These are phyloP conservation scores for Battus philenor DNA, from an alignment of 1,140 invertebrate genomes.

Conservation along the genomic window DNA sequence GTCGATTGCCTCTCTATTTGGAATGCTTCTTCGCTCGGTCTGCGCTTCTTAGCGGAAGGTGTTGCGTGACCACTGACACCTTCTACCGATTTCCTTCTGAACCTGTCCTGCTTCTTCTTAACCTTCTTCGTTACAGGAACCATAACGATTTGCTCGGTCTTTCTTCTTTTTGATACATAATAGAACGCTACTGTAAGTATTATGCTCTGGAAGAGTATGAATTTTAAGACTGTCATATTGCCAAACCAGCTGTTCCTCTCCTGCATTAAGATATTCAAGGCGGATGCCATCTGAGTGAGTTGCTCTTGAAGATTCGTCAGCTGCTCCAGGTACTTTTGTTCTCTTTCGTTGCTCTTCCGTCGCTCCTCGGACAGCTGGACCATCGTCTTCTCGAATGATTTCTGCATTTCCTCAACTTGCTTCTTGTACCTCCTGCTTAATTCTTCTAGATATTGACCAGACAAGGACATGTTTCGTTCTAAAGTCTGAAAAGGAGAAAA, in stretches of 20 bases:
- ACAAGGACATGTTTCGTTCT: conserved; percentile 97
- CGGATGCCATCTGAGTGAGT: conserved; percentile 76
- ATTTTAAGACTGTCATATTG: conserved; percentile 76
- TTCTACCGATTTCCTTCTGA: conserved; percentile 79
- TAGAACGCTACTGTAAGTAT: conserved; percentile 56
- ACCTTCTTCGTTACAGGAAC: conserved; percentile 48
- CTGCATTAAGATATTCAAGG: conserved; percentile 77
- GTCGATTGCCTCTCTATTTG: conserved; percentile 79
- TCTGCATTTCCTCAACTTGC: conserved; percentile 96
- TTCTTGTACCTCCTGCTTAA: conserved; percentile 95
- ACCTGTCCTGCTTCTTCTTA: conserved; percentile 55
- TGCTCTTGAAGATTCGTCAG: conserved; percentile 78
- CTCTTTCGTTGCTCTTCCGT: conserved; percentile 82
- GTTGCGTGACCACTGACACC: conserved; percentile 73
- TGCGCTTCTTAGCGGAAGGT: conserved; percentile 75
- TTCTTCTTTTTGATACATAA: conserved; percentile 49
- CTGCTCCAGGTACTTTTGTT: conserved; percentile 81
- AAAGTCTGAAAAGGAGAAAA: conserved; percentile 81
- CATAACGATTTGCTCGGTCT: conserved; percentile 40
- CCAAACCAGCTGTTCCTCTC: conserved; percentile 81
- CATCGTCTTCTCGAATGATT: conserved; percentile 88
- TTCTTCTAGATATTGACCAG: conserved; percentile 96
- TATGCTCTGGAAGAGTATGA: conserved; percentile 60
- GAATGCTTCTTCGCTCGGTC: conserved; percentile 87
- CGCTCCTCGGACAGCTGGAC: conserved; percentile 84